Evolutionary conservation across 2,888 invertebrate genomes (phyloP).

Genomic region (Phengaris arion): DNA sequence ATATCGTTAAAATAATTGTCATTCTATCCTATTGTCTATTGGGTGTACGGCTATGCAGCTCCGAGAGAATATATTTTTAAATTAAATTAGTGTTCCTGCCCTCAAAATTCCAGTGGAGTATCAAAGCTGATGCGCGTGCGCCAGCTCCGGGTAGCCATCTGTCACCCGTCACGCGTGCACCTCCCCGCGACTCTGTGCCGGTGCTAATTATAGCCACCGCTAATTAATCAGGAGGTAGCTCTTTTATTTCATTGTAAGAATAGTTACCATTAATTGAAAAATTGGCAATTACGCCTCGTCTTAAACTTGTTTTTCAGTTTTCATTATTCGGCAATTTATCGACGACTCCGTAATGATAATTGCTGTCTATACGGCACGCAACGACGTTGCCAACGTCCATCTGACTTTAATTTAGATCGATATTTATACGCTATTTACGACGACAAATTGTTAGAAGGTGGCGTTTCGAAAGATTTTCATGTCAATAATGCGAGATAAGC

Average conservation of each 20-base stretch:
- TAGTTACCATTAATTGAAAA: slow-evolving; percentile 42
- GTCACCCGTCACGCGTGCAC: slow-evolving; percentile 66
- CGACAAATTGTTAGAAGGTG: slow-evolving; percentile 12
- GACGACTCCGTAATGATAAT: slow-evolving; percentile 31
- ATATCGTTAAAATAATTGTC: slow-evolving; percentile 33
- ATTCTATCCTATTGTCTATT: background rate
- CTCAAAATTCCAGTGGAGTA: slow-evolving; percentile 51
- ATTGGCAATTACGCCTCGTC: slow-evolving; percentile 42
- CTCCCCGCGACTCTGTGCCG: slow-evolving; percentile 53
- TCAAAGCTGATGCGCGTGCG: slow-evolving; percentile 59
- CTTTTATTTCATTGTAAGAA: slow-evolving; percentile 44
- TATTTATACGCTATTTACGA: slow-evolving; percentile 24
- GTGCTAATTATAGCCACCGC: slow-evolving; percentile 63
- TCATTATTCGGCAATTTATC: slow-evolving; percentile 35
- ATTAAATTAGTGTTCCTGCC: slow-evolving; percentile 62
- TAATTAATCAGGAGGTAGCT: slow-evolving; percentile 63
- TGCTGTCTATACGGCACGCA: slow-evolving; percentile 22
- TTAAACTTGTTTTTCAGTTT: slow-evolving; percentile 30
- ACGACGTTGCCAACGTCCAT: slow-evolving; percentile 9
- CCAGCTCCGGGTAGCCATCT: slow-evolving; percentile 72
- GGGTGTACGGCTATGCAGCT: slow-evolving; percentile 32
- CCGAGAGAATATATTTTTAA: slow-evolving; percentile 62
- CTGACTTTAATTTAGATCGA: slow-evolving; percentile 28
- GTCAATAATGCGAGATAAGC: slow-evolving; percentile 43
- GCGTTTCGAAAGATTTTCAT: slow-evolving; percentile 26